A percentile compares a stretch with the other conserved stretches of the same genome.
phyloP scores from a whole-genome alignment of 2,113 vertebrate genomes.

The Albula glossodonta region DNA sequence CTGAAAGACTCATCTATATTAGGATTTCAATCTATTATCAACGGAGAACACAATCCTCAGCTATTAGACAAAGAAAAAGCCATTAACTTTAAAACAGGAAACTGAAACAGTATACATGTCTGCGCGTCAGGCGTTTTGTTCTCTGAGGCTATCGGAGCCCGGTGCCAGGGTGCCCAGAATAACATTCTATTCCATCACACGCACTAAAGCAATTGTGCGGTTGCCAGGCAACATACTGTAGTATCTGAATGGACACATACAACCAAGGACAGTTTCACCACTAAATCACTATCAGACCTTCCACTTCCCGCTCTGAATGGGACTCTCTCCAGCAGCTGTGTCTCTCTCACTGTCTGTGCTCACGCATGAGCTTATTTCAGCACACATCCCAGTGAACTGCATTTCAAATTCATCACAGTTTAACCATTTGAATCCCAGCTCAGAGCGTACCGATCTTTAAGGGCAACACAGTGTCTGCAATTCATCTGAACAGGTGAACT shows the following conservation, averaged over 20 bases:
- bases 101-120: background rate
- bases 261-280: background rate
- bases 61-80: no score
- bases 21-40: no score
- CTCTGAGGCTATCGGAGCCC: background rate
- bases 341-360: background rate
- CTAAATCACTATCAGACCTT: background rate
- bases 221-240: slow-evolving; percentile 1
- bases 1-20: no score
- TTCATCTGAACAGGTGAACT: background rate
- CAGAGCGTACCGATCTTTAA: no score
- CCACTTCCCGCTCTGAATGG: background rate
- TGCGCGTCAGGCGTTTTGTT: no score
- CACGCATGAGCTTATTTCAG: background rate
- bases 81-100: background rate
- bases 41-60: no score
- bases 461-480: no score
- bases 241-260: background rate
- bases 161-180: background rate
- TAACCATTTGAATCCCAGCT: no score
- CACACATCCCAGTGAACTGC: background rate
- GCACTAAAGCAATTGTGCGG: background rate
- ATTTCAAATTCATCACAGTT: no score
- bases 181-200: background rate
- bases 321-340: background rate